These are phyloP conservation scores for Sinelater perroti DNA, from an alignment of 2,888 invertebrate genomes.

Conservation along the genomic window DNA sequence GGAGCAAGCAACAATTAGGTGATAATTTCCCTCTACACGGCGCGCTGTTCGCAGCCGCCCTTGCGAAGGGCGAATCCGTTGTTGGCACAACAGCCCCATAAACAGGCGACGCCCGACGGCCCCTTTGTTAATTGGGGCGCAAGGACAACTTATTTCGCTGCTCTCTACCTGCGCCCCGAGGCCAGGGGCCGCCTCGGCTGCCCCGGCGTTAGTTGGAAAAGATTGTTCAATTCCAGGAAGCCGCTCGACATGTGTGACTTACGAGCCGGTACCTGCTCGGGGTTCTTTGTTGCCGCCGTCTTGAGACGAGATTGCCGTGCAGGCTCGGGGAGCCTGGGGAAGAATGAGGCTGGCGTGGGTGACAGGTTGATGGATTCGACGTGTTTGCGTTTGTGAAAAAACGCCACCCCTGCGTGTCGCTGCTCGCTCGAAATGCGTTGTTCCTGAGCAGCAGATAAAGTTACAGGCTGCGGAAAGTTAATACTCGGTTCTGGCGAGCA, in stretches of 20 bases:
- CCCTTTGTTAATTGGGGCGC: slow-evolving; percentile 9
- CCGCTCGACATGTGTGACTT: slow-evolving; percentile 17
- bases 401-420: slow-evolving; percentile 3
- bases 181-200: slow-evolving; percentile 11
- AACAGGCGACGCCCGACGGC: slow-evolving; percentile 7
- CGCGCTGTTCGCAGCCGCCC: not conserved
- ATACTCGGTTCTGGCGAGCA: not conserved
- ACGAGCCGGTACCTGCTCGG: slow-evolving; percentile 22
- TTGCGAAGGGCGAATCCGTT: not conserved
- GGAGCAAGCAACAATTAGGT: too few relatives aligned
- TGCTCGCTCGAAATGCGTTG: not conserved
- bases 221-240: slow-evolving; percentile 21
- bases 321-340: slow-evolving; percentile 8
- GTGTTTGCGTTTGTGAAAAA: slow-evolving; percentile 17
- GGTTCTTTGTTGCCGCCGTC: slow-evolving; percentile 2
- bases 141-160: slow-evolving; percentile 20
- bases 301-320: slow-evolving; percentile 20
- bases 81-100: not conserved
- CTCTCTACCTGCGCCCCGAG: slow-evolving; percentile 24
- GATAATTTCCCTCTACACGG: too few relatives aligned
- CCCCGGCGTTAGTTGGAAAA: slow-evolving; percentile 20
- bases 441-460: too few relatives aligned
- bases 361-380: slow-evolving; percentile 22
- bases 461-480: too few relatives aligned
- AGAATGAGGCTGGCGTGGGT: slow-evolving; percentile 9